Evolutionary conservation across 2,113 vertebrate species (phyloP).

Genomic region (Chaetops frenatus): DNA sequence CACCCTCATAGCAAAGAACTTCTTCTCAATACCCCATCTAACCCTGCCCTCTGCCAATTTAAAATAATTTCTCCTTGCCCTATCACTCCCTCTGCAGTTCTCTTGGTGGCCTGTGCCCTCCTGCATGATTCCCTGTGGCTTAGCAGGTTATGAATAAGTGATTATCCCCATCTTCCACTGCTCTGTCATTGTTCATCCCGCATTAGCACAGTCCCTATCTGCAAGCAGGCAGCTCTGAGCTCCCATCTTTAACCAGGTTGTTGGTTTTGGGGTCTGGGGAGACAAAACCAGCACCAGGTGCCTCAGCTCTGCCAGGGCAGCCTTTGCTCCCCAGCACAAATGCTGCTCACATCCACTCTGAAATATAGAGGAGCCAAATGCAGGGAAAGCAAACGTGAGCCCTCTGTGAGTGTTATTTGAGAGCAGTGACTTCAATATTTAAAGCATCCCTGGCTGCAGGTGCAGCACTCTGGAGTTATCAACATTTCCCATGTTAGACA

Average conservation of each 20-base stretch:
- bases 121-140: background rate
- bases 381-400: background rate
- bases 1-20: background rate
- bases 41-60: background rate
- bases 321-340: background rate
- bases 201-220: background rate
- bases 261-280: background rate
- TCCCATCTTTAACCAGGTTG: background rate
- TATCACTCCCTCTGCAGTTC: background rate
- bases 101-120: background rate
- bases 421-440: background rate
- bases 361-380: background rate
- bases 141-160: background rate
- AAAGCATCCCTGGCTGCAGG: background rate
- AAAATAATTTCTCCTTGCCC: background rate
- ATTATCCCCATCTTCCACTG: background rate
- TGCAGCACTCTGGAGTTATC: background rate
- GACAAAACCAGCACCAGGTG: background rate
- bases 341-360: background rate
- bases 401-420: background rate
- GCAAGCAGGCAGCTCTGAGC: background rate
- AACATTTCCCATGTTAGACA: background rate
- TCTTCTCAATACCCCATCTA: background rate
- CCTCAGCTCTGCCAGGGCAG: background rate
- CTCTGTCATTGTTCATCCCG: background rate